Evolutionary conservation across 2,113 vertebrate species (phyloP), one percentile per base, ranked within the genome.

Genomic region (Equus quagga): DNA sequence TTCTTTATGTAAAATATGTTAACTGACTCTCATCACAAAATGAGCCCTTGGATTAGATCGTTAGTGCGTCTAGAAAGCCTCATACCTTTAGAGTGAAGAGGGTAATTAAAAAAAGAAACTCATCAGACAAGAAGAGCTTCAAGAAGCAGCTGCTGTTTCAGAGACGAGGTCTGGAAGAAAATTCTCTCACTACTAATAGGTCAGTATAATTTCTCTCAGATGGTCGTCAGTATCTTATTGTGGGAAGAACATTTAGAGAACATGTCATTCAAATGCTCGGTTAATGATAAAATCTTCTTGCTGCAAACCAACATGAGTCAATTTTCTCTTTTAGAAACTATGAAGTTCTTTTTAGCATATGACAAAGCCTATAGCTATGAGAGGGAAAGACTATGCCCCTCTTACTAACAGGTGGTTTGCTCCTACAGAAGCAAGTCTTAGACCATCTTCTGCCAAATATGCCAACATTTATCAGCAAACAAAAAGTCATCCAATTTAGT

Each of bases 401-500:
- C 64, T 90, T 19, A 67, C 51, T 67, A 92, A 54, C 76, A 95
- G 54, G 17, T 78, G 41, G 18, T 56, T 93, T 73, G 4, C 23
- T 80, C 31, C 21, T 84, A 49, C 41, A 64, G 11, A 85, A 76
- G 21, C 31, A 88, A 81, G 9, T 78, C 56, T 88, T 95, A 89
- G 96, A 96, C 49, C n/a, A 36, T 33, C 33, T 36, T 96, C 78
- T 73, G 24, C 36, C 76, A 91, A 97, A 81, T 67, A 67, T 76
- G 65, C 44, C 81, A 93, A 84, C 31, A 73, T 72, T 92, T 62
- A 70, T 81, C 51, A 76, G 62, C 65, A 94, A 93, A 93, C 26
- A 97, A 88, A 62, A 93, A 91, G 56, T 79, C 79, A 76, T 44
- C 36, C 62, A 54, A 17, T 21, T 23, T 75, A 82, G 26, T 79